Evolutionary conservation across 1,140 invertebrate genomes (phyloP), one percentile per base, ranked within the genome.

Genomic region (Portunus trituberculatus): DNA sequence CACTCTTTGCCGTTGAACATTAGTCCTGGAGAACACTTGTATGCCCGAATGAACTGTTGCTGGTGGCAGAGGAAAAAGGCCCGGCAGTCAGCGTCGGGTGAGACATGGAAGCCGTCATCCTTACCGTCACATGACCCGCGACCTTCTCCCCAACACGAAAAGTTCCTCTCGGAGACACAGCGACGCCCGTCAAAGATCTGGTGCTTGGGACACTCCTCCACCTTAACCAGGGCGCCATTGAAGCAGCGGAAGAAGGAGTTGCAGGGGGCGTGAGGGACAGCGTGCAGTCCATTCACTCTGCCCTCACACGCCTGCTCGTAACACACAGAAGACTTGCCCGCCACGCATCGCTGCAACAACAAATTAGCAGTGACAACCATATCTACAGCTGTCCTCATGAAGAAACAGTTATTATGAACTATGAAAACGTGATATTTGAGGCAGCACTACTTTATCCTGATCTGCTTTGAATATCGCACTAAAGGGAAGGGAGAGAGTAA

Each of bases 61-160:
- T 97, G 97, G 0, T 97, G 97, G 96, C 97, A 98, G 95, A 97
- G 97, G 96, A 97, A 97, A 96, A 98, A 98, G 16, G 97, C 97
- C 52, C 96, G 97, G 96, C 97, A 98, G 8, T 97, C 97, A 0
- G 97, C 97, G 4, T 97, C 97, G 0, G 97, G 97, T 96, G 97
- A 97, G 3, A 97, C 96, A 96, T 97, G 97, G 96, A 97, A 97
- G 0, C 98, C 98, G 96, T 97, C 97, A 6, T 96, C 96, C 52
- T 95, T 92, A 7, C 96, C 96, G 14, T 96, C 94, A 92, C 96
- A 97, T 20, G 96, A 87, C n/a, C 93, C 95, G 45, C 93, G 90
- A 39, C 93, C 95, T 45, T 96, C 96, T 7, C 96, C 96, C n/a
- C 97, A 97, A 95, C 97, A 97, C 16, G 96, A 94, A 12, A 97